Conservation (phyloP, 2,113 vertebrate species). For the Serilophus lunatus region DNA sequence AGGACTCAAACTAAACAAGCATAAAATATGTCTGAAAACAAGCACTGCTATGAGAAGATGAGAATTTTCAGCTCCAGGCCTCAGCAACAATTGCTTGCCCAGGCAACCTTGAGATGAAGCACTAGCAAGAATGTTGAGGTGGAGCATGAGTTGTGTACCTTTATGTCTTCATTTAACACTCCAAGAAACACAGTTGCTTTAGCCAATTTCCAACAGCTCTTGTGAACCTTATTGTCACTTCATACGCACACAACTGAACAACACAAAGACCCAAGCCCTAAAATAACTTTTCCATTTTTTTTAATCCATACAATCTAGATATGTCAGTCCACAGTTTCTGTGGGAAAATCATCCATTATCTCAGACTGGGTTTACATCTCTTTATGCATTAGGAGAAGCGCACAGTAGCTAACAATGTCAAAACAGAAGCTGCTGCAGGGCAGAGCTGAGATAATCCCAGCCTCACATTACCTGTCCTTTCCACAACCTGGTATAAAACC, state of each 20-base stretch:
- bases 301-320: background rate
- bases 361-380: background rate
- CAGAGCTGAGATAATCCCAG: background rate
- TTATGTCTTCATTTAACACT: background rate
- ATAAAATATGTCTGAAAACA: background rate
- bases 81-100: background rate
- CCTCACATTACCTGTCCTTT: background rate
- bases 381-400: background rate
- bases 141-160: background rate
- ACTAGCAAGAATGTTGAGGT: background rate
- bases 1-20: background rate
- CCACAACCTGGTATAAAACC: background rate
- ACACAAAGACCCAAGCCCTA: rapidly evolving
- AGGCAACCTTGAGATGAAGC: background rate
- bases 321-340: background rate
- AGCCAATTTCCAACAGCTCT: background rate
- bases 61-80: background rate
- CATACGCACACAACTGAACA: background rate
- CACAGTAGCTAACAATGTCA: background rate
- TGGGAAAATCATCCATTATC: background rate
- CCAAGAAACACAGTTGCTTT: background rate
- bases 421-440: background rate
- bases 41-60: background rate
- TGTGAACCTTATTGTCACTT: background rate
- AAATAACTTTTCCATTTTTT: background rate